phyloP scores from a whole-genome alignment of 2,888 invertebrate genomes.

The Lasiommata megera region DNA sequence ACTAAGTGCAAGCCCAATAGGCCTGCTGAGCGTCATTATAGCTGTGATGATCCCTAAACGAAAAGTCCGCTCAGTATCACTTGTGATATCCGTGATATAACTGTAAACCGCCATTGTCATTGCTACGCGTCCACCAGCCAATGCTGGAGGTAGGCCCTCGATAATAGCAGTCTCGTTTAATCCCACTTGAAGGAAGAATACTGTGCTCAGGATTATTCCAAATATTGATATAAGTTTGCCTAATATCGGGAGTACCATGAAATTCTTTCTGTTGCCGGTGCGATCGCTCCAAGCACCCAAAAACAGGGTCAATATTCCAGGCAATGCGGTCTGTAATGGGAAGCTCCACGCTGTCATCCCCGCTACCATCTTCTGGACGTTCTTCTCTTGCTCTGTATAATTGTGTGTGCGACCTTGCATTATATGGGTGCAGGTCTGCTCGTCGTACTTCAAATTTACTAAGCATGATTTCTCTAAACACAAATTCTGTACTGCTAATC shows the following conservation, averaged over 20 bases:
- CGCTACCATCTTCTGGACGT: slow-evolving; percentile 78
- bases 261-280: slow-evolving; percentile 81
- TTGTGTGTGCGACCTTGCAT: slow-evolving; percentile 68
- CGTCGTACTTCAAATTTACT: slow-evolving; percentile 77
- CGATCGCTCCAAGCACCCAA: slow-evolving; percentile 84
- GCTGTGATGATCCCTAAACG: slow-evolving; percentile 83
- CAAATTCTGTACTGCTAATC: slow-evolving; percentile 79
- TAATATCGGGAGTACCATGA: slow-evolving; percentile 81
- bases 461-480: slow-evolving; percentile 82
- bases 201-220: slow-evolving; percentile 79
- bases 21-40: slow-evolving; percentile 74
- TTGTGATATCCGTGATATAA: slow-evolving; percentile 83
- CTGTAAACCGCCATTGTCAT: slow-evolving; percentile 83
- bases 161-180: slow-evolving; percentile 78
- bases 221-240: slow-evolving; percentile 79
- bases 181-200: slow-evolving; percentile 79
- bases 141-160: slow-evolving; percentile 81
- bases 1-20: slow-evolving; percentile 78
- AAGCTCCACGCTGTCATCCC: slow-evolving; percentile 82
- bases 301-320: slow-evolving; percentile 79
- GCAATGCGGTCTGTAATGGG: slow-evolving; percentile 79
- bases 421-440: slow-evolving; percentile 75
- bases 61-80: slow-evolving; percentile 81
- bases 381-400: slow-evolving; percentile 64
- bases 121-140: slow-evolving; percentile 83